Evolutionary conservation across 2,797 vertebrate genomes (phyloP).

Genomic region (Paguma larvata): DNA sequence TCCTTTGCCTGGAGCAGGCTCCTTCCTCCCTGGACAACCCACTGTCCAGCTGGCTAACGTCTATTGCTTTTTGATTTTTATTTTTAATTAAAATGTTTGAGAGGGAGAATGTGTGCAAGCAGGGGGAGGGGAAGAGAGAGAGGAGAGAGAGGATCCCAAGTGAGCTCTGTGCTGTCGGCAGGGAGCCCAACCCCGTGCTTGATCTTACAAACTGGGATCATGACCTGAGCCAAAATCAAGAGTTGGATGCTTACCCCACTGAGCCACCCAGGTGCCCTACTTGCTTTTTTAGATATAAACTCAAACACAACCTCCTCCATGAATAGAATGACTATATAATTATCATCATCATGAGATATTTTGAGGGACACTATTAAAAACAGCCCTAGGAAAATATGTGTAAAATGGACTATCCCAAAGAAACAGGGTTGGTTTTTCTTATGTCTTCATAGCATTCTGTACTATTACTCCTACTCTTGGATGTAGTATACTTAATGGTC

Average conservation of each 20-base stretch:
- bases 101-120: too few relatives aligned
- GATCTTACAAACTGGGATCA: too few relatives aligned
- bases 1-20: background rate
- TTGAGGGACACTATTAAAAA: background rate
- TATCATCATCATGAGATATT: background rate
- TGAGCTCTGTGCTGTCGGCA: too few relatives aligned
- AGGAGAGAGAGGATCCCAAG: too few relatives aligned
- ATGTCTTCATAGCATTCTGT: background rate
- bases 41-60: background rate
- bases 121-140: too few relatives aligned
- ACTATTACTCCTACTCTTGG: background rate
- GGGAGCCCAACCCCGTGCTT: too few relatives aligned
- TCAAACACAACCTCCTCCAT: background rate
- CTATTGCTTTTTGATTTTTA: too few relatives aligned
- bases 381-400: background rate
- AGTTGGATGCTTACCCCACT: too few relatives aligned
- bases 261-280: background rate
- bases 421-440: background rate
- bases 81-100: too few relatives aligned
- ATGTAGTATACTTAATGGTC: background rate
- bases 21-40: background rate
- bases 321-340: background rate
- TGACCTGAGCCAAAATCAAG: too few relatives aligned
- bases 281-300: background rate
- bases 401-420: background rate